Evolutionary conservation across 1,140 invertebrate genomes (phyloP).

Genomic region (Phenacoccus solenopsis): DNA sequence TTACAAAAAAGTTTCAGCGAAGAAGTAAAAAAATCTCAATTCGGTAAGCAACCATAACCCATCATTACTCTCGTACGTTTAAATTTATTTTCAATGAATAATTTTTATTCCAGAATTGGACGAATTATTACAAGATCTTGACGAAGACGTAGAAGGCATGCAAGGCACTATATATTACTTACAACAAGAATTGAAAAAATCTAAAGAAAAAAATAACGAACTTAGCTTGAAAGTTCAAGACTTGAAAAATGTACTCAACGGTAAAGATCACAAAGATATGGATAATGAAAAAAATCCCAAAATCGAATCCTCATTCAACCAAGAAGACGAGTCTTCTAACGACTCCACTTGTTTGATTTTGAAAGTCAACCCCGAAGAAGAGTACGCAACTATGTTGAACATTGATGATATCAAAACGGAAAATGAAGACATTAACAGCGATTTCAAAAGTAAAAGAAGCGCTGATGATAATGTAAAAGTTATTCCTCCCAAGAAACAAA

Average conservation of each 20-base stretch:
- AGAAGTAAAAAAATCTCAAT: conserved; percentile 91
- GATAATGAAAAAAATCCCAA: not conserved
- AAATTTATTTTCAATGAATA: not conserved
- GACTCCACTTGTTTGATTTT: not conserved
- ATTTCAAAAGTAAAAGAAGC: not conserved
- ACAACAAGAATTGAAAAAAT: conserved; percentile 76
- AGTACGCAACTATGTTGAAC: not conserved
- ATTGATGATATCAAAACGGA: not conserved
- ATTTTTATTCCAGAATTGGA: conserved; percentile 63
- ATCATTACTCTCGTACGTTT: not conserved
- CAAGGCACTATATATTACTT: conserved; percentile 90
- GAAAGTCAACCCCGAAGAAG: not conserved
- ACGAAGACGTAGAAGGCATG: conserved; percentile 97
- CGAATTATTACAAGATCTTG: conserved; percentile 87
- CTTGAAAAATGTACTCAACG: not conserved
- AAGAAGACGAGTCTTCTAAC: not conserved
- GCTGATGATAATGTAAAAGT: not conserved
- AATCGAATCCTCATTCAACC: not conserved
- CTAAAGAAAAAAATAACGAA: conserved; percentile 37
- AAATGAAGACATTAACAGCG: not conserved
- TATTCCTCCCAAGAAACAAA: not conserved
- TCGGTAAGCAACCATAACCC: not conserved
- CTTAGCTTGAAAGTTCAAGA: not conserved
- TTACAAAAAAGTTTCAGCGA: conserved; percentile 90
- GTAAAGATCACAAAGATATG: not conserved